A percentile compares a stretch with the other conserved stretches of the same genome.
Conservation (phyloP, 2,888 invertebrate species). For the Choristoneura rosaceana region DNA sequence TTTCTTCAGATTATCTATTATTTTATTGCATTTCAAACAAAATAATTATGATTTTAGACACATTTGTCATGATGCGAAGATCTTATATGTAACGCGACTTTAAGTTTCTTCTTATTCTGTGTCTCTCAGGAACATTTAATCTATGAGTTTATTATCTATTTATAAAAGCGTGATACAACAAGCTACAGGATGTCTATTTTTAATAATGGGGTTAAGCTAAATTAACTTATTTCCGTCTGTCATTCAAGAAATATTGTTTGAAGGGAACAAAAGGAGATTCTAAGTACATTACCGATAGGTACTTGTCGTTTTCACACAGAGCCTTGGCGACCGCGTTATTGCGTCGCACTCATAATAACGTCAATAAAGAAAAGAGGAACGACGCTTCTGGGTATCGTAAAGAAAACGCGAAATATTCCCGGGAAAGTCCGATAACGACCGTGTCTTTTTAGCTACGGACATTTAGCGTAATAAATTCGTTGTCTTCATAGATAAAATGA, state of each 20-base stretch:
- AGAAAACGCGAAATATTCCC: conserved; percentile 33
- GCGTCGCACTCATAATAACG: conserved; percentile 34
- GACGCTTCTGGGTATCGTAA: conserved; percentile 36
- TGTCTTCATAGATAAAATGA: conserved; percentile 36
- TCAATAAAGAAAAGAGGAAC: conserved; percentile 41
- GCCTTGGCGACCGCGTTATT: conserved; percentile 33
- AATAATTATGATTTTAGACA: too few relatives aligned
- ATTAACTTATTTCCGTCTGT: neutral
- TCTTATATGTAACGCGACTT: too few relatives aligned
- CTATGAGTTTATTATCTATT: too few relatives aligned
- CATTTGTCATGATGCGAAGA: too few relatives aligned
- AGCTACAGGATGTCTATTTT: neutral
- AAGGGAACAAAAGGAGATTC: conserved; percentile 2
- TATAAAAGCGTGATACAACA: neutral
- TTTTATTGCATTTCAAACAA: too few relatives aligned
- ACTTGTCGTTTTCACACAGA: conserved; percentile 13
- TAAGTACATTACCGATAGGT: neutral
- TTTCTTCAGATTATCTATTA: too few relatives aligned
- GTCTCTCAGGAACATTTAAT: too few relatives aligned
- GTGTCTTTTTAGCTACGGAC: conserved; percentile 33
- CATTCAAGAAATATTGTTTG: neutral
- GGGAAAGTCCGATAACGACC: conserved; percentile 34
- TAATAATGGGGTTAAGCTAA: neutral
- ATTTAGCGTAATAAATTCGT: conserved; percentile 39
- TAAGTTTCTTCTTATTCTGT: too few relatives aligned